Evolutionary conservation across 2,797 vertebrate genomes (phyloP).

Genomic region (Pachyuromys duprasi): DNA sequence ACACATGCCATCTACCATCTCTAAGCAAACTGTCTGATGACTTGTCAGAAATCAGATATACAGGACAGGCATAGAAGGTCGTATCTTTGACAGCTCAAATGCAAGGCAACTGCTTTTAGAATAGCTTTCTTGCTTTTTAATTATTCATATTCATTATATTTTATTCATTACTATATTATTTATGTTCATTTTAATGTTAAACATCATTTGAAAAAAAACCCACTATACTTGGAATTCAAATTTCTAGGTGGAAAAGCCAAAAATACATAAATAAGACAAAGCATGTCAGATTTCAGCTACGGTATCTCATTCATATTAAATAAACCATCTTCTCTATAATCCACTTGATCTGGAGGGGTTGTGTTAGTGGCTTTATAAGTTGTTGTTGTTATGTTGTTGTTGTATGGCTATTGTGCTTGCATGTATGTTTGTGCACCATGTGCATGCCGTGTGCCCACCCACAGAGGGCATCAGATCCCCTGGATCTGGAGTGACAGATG

Average conservation of each 20-base stretch:
- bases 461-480: neutral
- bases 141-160: neutral
- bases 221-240: neutral
- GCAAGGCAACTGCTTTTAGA: neutral
- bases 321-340: neutral
- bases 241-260: slow-evolving; percentile 34
- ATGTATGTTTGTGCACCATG: neutral
- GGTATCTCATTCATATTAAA: neutral
- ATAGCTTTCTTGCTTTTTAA: neutral
- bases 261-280: neutral
- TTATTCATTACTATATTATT: neutral
- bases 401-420: neutral
- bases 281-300: neutral
- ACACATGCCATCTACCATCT: neutral
- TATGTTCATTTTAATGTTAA: neutral
- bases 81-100: neutral
- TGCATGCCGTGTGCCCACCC: neutral
- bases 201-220: neutral
- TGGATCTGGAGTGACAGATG: neutral
- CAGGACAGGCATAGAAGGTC: neutral
- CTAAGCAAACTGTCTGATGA: neutral
- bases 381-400: neutral
- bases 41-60: neutral
- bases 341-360: neutral
- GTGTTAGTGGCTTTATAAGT: too few relatives aligned